Conservation (phyloP, 2,888 invertebrate species). For the Acronicta alni region DNA sequence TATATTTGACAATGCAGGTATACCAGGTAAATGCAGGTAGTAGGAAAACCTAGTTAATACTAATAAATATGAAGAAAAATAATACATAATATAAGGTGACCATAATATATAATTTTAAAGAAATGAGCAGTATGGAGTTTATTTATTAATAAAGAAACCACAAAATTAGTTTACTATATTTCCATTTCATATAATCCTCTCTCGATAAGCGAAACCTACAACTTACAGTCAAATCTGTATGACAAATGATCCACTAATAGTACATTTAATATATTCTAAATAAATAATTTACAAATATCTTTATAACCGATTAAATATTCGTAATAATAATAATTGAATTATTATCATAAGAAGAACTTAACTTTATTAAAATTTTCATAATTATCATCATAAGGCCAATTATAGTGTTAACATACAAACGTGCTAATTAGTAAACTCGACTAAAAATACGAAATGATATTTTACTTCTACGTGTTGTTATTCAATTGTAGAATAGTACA, state of each 20-base stretch:
- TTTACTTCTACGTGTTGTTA: constrained; percentile 18
- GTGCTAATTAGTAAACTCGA: constrained; percentile 43
- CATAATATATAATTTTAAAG: constrained; percentile 31
- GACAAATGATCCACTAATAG: constrained; percentile 44
- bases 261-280: constrained; percentile 33
- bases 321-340: constrained; percentile 63
- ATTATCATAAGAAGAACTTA: constrained; percentile 56
- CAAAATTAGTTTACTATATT: constrained; percentile 12
- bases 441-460: constrained; percentile 39
- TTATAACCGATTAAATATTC: constrained; percentile 56
- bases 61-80: constrained; percentile 34
- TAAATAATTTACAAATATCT: constrained; percentile 48
- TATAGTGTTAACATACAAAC: constrained; percentile 44
- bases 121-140: constrained; percentile 22
- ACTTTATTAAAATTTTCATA: constrained; percentile 48
- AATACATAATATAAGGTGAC: constrained; percentile 37
- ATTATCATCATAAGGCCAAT: constrained; percentile 63
- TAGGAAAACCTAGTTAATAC: constrained; percentile 14
- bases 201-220: constrained; percentile 50
- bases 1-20: constrained; percentile 22
- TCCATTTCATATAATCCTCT: constrained; percentile 25
- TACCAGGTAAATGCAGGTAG: not conserved
- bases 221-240: constrained; percentile 39
- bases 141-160: constrained; percentile 19
- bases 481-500: constrained; percentile 32